Evolutionary conservation across 2,113 vertebrate species (phyloP), one percentile per base, ranked within the genome.

Genomic region (Alethe castanea): DNA sequence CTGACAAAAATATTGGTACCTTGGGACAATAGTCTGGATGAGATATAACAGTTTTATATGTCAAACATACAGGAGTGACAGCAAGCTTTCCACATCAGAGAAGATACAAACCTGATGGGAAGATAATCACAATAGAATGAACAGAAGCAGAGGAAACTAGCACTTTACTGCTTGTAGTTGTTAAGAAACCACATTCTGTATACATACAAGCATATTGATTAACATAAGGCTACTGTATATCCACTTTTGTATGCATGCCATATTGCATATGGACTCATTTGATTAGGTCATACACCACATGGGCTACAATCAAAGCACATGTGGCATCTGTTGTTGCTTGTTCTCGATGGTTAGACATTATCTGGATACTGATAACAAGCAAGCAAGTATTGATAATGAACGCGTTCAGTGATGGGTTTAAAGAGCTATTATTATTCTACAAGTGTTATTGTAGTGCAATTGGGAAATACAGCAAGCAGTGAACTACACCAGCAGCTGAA

Each of bases 381-480:
- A 70, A 35, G 35, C 19, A 28, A 24, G 8, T 15, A 38, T 53
- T 77, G 52, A 40, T 70, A 81, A 70, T 47, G 35, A 66, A 70
- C 74, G 6, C 69, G 19, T 26, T 70, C 61, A 90, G 17, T 62
- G 25, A 18, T 60, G 60, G 35, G 18, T 66, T 81, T 89, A 56
- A 67, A 72, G 42, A 79, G 28, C 60, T 86, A 1, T 60, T 92
- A 20, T 56, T 81, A 24, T 77, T 82, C 45, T 47, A 6, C 40
- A 57, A 70, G 73, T 80, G 23, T 40, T 6, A 1, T 23, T 74
- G 40, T 70, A 59, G 17, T 64, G 54, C 33, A 73, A 0, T 59
- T 2, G 6, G 20, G 44, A 86, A 79, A 69, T 57, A 60, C 4
- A 86, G 22, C 0, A 0, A 84, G 40, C 50, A 19, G 5, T 61